Evolutionary conservation across 2,113 vertebrate genomes (phyloP), one percentile per base, ranked within the genome.

Genomic region (Probosciger aterrimus): DNA sequence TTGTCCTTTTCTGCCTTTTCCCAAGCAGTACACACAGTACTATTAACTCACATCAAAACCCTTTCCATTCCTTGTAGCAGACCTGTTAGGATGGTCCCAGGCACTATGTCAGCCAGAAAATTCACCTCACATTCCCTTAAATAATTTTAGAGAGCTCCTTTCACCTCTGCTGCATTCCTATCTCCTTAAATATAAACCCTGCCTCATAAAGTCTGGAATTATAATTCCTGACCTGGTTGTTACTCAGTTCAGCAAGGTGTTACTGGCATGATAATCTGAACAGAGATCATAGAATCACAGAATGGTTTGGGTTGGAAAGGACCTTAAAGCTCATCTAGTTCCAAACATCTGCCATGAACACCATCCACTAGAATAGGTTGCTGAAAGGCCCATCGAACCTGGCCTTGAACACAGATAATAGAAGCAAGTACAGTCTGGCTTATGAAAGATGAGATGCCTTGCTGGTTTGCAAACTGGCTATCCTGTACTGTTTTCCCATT

Each of bases 11-110:
- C 60, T 89, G 31, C n/a, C 33, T 86, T 86, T 64, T 82, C 31
- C n/a, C 15, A 7, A 27, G 7, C 23, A n/a, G 9, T 17, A 47
- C 24, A 28, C 9, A 2, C 0, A 3, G 18, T n/a, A 17, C 39
- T 64, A 39, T 60, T 50, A 78, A 55, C 23, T 75, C 43, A 18
- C 16, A n/a, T 7, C 8, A 52, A 69, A 90, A 74, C 8, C 14
- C 82, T 74, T 88, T 30, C 64, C 24, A 23, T 31, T 69, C 33
- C 20, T 30, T 77, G 55, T 28, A 15, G 46, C 2, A 47, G 60
- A 35, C 23, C 11, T 85, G 16, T 31, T 46, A 46, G 31, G 49
- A 55, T 43, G 23, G 16, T 24, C 44, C 46, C 85, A 76, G 37
- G 20, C 55, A 63, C 43, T 52, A 4, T 1, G 27, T 24, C 70